These are phyloP conservation scores for Enteromius unitaeniatus DNA, from an alignment of 2,797 vertebrate genomes.

Conservation along the genomic window DNA sequence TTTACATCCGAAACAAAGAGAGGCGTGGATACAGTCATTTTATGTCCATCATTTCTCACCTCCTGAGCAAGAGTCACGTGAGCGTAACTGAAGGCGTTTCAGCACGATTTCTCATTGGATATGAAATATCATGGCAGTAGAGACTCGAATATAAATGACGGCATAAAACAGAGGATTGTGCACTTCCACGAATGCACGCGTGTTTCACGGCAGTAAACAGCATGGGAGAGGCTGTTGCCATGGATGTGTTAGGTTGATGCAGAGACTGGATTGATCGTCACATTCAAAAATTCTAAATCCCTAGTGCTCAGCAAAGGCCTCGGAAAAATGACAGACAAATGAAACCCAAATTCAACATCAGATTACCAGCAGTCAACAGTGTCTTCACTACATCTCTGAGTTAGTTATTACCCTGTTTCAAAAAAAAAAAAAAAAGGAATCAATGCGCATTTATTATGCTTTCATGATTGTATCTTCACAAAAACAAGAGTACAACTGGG, in stretches of 20 bases:
- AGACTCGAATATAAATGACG: conserved; percentile 29
- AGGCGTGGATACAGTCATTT: not conserved
- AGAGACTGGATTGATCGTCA: conserved; percentile 58
- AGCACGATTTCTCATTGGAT: not conserved
- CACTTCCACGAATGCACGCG: conserved; percentile 57
- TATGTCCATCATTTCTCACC: not conserved
- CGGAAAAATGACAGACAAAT: conserved; percentile 57
- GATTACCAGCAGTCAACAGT: conserved; percentile 30
- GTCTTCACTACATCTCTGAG: conserved; percentile 16
- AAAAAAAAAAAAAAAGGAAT: conserved; percentile 68
- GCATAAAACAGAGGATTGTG: conserved; percentile 60
- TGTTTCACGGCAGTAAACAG: conserved; percentile 25
- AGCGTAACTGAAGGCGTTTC: conserved; percentile 31
- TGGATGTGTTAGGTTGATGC: conserved; percentile 12
- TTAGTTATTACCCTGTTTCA: conserved; percentile 81
- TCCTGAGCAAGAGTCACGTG: conserved; percentile 16
- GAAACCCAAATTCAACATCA: conserved; percentile 52
- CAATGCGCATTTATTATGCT: conserved; percentile 64
- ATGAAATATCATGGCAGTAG: conserved; percentile 39
- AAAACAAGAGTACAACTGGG: conserved; percentile 65
- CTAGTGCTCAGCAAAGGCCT: conserved; percentile 46
- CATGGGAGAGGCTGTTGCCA: conserved; percentile 34
- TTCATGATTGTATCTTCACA: conserved; percentile 79
- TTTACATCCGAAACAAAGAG: conserved; percentile 70
- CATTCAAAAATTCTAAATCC: conserved; percentile 49